phyloP scores from a whole-genome alignment of 2,113 vertebrate species.

The Dasyornis broadbenti region DNA sequence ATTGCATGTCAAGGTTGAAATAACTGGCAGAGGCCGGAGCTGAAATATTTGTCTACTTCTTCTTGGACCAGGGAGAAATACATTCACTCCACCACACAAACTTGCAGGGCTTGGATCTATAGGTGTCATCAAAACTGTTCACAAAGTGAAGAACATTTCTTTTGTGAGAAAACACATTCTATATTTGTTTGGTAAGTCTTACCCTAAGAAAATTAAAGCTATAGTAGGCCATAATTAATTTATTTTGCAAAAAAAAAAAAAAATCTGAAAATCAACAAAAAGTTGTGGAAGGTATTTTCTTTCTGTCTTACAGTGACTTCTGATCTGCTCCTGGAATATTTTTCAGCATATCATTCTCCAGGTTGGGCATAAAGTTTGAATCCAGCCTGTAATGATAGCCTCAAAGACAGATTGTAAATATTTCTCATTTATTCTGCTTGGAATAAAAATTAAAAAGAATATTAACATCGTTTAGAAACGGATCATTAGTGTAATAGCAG shows the following conservation, averaged over 20 bases:
- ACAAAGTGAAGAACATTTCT: neutral
- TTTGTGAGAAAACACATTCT: neutral
- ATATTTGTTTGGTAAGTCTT: neutral
- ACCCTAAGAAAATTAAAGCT: neutral
- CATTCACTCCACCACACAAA: fast-evolving
- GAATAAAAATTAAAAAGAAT: neutral
- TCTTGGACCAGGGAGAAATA: neutral
- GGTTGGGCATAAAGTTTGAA: neutral
- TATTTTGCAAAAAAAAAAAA: neutral
- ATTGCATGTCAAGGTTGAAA: neutral
- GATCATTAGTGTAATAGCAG: neutral
- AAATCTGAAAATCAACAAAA: neutral
- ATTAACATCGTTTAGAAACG: neutral
- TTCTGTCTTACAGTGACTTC: neutral
- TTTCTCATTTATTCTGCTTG: neutral
- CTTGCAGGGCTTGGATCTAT: neutral
- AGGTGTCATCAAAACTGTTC: neutral
- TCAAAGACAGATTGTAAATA: neutral
- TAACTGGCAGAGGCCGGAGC: neutral
- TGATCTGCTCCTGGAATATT: neutral
- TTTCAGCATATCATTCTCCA: fast-evolving
- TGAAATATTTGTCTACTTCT: neutral
- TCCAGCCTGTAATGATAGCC: neutral
- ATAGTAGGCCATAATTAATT: neutral
- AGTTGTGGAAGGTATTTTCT: neutral